Percentiles rank a stretch among this genome's conserved stretches.
Conservation (phyloP, 2,797 vertebrate species). For the Tolypeutes matacus region DNA sequence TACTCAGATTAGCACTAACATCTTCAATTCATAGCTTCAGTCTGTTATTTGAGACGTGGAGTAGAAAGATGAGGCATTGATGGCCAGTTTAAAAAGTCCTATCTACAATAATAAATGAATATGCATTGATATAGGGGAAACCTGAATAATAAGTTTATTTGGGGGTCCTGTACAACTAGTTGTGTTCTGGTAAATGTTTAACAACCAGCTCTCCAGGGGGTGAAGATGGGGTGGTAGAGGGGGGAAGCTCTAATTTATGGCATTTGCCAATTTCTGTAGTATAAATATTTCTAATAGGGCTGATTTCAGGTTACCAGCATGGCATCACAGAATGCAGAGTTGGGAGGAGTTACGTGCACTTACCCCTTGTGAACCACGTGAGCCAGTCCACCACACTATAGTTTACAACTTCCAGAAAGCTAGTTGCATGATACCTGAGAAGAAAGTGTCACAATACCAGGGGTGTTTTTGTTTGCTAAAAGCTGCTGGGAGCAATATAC, state of each 20-base stretch:
- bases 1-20: not conserved
- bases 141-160: slow-evolving; percentile 43
- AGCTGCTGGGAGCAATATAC: too few species aligned
- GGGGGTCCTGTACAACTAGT: not conserved
- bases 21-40: not conserved
- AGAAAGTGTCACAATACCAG: not conserved
- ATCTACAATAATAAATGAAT: slow-evolving; percentile 37
- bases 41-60: not conserved
- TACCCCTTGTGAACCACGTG: not conserved
- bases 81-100: slow-evolving; percentile 46
- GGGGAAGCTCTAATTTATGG: not conserved
- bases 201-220: not conserved
- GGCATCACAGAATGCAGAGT: not conserved
- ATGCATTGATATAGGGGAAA: not conserved
- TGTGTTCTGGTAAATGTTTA: slow-evolving; percentile 51
- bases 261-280: not conserved
- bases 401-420: slow-evolving; percentile 9
- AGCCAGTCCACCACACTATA: not conserved
- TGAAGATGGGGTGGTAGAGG: too few species aligned
- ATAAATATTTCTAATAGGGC: too few species aligned
- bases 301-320: not conserved
- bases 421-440: not conserved
- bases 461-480: not conserved
- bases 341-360: not conserved
- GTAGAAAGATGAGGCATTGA: not conserved